Evolutionary conservation across 2,113 vertebrate genomes (phyloP), one percentile per base, ranked within the genome.

Genomic region (Macrotis lagotis): DNA sequence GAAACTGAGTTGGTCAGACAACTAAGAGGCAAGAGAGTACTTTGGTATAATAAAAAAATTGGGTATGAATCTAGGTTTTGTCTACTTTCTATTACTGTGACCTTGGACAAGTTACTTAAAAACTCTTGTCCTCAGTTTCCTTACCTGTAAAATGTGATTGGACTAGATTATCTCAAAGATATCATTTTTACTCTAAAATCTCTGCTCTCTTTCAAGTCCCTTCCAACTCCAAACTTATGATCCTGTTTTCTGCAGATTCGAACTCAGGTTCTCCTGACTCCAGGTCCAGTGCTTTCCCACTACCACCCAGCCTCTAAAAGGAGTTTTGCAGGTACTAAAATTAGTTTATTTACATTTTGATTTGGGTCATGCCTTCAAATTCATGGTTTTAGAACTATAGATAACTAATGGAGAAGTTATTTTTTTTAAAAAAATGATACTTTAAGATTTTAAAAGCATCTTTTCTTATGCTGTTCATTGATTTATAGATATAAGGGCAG

Each of bases 241-340:
- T 83, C n/a, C 10, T 83, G 19, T 83, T 83, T 83, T 83, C 66
- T 44, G 44, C 66, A 83, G 66, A 83, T 83, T 83, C 16, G n/a
- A 83, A 83, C 66, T 83, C 66, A 83, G 66, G 66, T 83, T 83
- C n/a, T 83, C 66, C 66, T 83, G 66, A 83, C 66, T 83, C 66
- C 66, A 83, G 66, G 66, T 83, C n/a, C 66, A 83, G 66, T 83
- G 66, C 11, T 66, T 83, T 83, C 7, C n/a, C 66, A 83, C 66
- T 83, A 83, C 37, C 66, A 83, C 19, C 24, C 66, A 83, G 66
- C 66, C 66, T 83, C 66, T 83, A 83, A 83, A 83, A 83, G 66
- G 66, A 83, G n/a, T 83, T 83, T 22, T 37, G 44, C 66, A 83
- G 66, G 66, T 83, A 83, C n/a, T 11, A 83, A 83, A 44, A 44